These are phyloP conservation scores for Chironomus riparius DNA, from an alignment of 2,888 invertebrate genomes.

Conservation along the genomic window DNA sequence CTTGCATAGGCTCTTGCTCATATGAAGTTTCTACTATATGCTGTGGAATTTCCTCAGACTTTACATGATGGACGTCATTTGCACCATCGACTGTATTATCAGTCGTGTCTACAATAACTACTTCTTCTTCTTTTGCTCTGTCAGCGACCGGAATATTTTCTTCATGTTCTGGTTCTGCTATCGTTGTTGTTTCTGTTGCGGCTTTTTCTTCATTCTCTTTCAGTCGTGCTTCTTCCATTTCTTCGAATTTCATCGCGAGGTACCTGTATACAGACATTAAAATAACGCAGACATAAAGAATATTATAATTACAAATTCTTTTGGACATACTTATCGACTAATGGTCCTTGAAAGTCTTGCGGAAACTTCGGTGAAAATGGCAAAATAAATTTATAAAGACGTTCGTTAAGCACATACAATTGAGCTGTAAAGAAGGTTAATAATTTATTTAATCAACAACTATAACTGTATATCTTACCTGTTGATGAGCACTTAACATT, in stretches of 20 bases:
- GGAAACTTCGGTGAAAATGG: slow-evolving; percentile 82
- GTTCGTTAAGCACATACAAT: slow-evolving; percentile 77
- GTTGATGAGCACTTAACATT: slow-evolving; percentile 80
- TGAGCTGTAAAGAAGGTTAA: slow-evolving; percentile 45
- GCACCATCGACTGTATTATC: neutral
- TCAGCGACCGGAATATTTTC: slow-evolving; percentile 28
- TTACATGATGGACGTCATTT: neutral
- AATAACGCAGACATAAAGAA: neutral
- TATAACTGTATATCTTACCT: neutral
- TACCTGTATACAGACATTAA: slow-evolving; percentile 47
- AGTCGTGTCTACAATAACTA: neutral
- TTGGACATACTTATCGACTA: slow-evolving; percentile 65
- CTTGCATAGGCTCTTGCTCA: neutral
- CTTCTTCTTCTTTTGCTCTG: neutral
- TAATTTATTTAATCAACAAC: neutral
- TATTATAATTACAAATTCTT: slow-evolving; percentile 16
- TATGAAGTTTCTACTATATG: neutral
- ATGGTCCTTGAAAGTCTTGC: slow-evolving; percentile 79
- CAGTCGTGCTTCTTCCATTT: slow-evolving; percentile 74
- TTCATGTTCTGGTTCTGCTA: slow-evolving; percentile 31
- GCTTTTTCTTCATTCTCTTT: slow-evolving; percentile 47
- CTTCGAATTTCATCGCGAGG: slow-evolving; percentile 71
- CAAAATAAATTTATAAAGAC: slow-evolving; percentile 78
- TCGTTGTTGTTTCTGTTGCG: slow-evolving; percentile 34
- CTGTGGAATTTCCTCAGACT: neutral